These are phyloP conservation scores for Tamandua tetradactyla DNA, from an alignment of 2,797 vertebrate species.

Conservation along the genomic window DNA sequence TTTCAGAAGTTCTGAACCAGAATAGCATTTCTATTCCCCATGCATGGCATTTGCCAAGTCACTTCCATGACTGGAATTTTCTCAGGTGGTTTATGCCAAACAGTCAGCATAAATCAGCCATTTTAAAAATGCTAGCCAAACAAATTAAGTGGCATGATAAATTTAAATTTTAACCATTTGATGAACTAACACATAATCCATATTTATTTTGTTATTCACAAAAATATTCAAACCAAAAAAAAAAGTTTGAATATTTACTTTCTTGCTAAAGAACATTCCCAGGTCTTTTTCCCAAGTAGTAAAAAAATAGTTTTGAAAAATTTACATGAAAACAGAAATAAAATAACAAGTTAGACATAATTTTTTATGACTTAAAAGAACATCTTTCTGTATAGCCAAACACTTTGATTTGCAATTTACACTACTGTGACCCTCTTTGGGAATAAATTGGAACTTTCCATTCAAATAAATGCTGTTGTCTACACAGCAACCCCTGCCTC, in stretches of 20 bases:
- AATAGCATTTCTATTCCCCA: background rate
- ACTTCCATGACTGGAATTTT: background rate
- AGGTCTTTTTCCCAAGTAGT: background rate
- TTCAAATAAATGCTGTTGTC: background rate
- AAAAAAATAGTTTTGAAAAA: conserved; percentile 45
- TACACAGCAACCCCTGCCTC: rapidly evolving
- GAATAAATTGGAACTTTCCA: background rate
- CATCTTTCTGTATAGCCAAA: background rate
- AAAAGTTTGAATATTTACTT: conserved; percentile 5
- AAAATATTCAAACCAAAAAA: conserved; percentile 19
- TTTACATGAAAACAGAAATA: conserved; percentile 46
- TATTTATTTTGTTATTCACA: too few relatives aligned
- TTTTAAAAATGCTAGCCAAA: background rate
- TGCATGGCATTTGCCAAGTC: background rate
- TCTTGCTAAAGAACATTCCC: conserved; percentile 3
- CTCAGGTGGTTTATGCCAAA: background rate
- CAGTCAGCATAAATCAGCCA: background rate
- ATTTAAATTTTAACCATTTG: conserved; percentile 61
- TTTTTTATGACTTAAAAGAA: background rate
- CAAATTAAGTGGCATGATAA: conserved; percentile 26
- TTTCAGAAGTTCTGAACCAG: background rate
- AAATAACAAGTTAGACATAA: background rate
- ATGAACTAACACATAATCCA: conserved; percentile 50
- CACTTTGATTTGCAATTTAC: background rate
- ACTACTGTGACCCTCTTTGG: background rate